Percentiles rank a stretch among this genome's conserved stretches.
These are phyloP conservation scores for Heloderma charlesbogerti DNA, from an alignment of 2,113 vertebrate genomes.

Conservation along the genomic window DNA sequence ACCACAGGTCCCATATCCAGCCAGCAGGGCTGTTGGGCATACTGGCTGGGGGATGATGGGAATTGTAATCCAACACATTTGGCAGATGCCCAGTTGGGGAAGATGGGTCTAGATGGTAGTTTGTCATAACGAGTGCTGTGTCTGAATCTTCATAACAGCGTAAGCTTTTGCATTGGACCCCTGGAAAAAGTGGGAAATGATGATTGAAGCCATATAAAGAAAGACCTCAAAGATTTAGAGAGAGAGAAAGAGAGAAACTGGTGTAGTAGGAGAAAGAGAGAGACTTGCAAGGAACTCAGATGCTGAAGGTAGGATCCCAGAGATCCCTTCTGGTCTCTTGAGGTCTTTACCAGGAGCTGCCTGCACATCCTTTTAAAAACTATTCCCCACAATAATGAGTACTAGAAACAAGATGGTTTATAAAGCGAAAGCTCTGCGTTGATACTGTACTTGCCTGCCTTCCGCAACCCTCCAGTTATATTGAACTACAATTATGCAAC, in stretches of 20 bases:
- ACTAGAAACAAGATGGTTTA: neutral
- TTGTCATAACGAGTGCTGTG: no score
- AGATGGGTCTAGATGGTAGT: neutral
- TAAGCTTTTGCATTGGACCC: no score
- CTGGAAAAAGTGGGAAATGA: no score
- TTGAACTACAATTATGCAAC: neutral
- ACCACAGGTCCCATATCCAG: neutral
- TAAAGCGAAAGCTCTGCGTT: neutral
- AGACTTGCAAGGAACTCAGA: neutral
- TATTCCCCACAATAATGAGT: neutral
- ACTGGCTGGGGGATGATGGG: no score
- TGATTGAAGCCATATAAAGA: no score
- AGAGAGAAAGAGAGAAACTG: no score
- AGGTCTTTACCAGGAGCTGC: neutral
- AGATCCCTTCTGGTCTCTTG: neutral
- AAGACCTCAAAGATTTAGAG: no score
- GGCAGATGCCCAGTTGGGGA: neutral
- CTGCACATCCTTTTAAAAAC: neutral
- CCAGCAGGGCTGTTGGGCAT: neutral
- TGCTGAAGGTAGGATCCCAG: neutral
- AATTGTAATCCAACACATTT: neutral
- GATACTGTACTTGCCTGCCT: neutral
- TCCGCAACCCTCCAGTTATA: neutral
- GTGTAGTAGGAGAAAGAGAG: neutral
- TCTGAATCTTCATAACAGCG: no score